These are phyloP conservation scores for Babylonia areolata DNA, from an alignment of 1,140 invertebrate genomes.

Conservation along the genomic window DNA sequence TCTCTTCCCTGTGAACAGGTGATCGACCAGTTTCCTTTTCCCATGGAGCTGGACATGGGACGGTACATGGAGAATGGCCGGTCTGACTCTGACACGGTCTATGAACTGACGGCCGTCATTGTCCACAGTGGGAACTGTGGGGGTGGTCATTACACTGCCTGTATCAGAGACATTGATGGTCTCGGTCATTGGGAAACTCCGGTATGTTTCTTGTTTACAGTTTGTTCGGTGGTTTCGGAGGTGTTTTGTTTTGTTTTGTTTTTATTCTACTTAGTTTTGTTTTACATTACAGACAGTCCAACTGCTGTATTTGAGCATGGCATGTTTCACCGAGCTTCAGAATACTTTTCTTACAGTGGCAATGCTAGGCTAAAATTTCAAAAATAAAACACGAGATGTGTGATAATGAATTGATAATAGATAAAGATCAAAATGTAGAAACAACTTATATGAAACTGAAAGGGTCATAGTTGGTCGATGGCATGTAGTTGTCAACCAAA, in stretches of 20 bases:
- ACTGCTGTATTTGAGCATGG: too few relatives aligned
- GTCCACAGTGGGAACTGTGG: constrained; percentile 73
- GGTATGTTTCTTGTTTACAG: constrained; percentile 54
- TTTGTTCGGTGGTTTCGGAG: too few relatives aligned
- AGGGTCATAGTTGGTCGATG: too few relatives aligned
- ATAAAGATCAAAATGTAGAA: too few relatives aligned
- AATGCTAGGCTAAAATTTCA: too few relatives aligned
- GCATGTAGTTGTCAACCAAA: too few relatives aligned
- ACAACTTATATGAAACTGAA: too few relatives aligned
- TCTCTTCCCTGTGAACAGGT: constrained; percentile 57
- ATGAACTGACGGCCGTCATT: constrained; percentile 74
- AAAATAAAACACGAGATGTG: too few relatives aligned
- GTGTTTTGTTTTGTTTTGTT: background rate
- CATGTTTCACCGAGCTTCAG: too few relatives aligned
- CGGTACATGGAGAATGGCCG: constrained; percentile 63
- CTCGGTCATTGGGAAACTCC: constrained; percentile 70
- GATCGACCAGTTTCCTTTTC: constrained; percentile 70
- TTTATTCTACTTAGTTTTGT: background rate
- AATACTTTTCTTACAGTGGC: too few relatives aligned
- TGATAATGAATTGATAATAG: too few relatives aligned
- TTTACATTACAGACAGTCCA: too few relatives aligned
- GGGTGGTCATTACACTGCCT: constrained; percentile 75
- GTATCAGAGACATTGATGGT: constrained; percentile 72
- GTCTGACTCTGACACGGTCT: constrained; percentile 44
- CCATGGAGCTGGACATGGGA: constrained; percentile 67